Evolutionary conservation across 1,140 invertebrate genomes (phyloP).

Genomic region (Drosophila leontia): DNA sequence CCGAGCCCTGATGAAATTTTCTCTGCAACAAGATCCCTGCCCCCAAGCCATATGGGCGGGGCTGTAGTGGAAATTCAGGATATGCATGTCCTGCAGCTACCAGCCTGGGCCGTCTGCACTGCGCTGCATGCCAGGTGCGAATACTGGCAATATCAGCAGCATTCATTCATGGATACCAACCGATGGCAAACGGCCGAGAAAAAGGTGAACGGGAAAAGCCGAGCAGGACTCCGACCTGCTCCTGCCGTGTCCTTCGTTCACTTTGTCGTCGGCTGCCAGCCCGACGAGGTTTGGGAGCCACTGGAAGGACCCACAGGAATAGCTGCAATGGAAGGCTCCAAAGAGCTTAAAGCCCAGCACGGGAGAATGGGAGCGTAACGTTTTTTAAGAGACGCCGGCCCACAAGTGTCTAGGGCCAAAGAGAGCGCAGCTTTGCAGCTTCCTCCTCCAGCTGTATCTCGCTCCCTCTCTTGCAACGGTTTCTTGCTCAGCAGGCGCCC

Average conservation of each 20-base stretch:
- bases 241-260: conserved; percentile 54
- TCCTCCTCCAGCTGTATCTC: conserved; percentile 3
- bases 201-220: conserved; percentile 16
- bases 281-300: conserved; percentile 67
- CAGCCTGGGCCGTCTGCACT: conserved; percentile 47
- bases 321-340: conserved; percentile 69
- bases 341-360: conserved; percentile 59
- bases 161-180: conserved; percentile 80
- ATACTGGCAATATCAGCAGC: conserved; percentile 57
- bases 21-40: conserved; percentile 52
- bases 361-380: conserved; percentile 26
- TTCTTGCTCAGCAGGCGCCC: conserved; percentile 41
- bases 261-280: conserved; percentile 45
- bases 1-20: not conserved
- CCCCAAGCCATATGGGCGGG: conserved; percentile 7
- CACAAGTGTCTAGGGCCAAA: conserved; percentile 65
- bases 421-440: conserved; percentile 38
- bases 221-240: conserved; percentile 34
- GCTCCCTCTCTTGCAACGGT: not conserved
- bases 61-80: not conserved
- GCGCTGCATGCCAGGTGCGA: conserved; percentile 54
- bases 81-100: conserved; percentile 34
- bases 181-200: conserved; percentile 15
- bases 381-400: conserved; percentile 24
- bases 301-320: conserved; percentile 75